Percentiles rank a stretch among this genome's conserved stretches.
These are phyloP conservation scores for Rhopalosiphum nymphaeae DNA, from an alignment of 2,888 invertebrate genomes.

Conservation along the genomic window DNA sequence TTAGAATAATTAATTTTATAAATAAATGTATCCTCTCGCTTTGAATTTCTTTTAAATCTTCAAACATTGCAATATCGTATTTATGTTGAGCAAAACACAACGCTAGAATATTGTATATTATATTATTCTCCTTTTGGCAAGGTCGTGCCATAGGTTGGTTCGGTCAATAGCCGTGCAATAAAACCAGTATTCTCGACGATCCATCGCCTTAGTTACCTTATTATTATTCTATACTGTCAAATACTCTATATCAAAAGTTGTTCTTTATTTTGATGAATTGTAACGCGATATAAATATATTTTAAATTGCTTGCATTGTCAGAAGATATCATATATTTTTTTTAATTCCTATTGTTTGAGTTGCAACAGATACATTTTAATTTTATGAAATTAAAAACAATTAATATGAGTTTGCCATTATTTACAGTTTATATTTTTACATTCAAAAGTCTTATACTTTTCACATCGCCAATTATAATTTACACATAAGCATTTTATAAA, in stretches of 20 bases:
- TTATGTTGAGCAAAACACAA: not conserved
- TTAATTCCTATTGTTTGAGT: not conserved
- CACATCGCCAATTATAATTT: too few species aligned
- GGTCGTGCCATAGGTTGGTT: conserved; percentile 37
- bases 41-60: not conserved
- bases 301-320: not conserved
- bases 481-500: not conserved
- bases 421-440: not conserved
- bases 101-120: not conserved
- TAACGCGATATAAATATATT: not conserved
- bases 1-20: not conserved
- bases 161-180: conserved; percentile 43
- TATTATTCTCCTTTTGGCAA: conserved; percentile 40
- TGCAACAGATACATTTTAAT: not conserved
- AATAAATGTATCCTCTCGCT: not conserved
- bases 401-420: not conserved
- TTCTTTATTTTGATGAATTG: not conserved
- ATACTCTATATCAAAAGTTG: not conserved
- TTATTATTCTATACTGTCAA: conserved; percentile 24
- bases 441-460: not conserved
- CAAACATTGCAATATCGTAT: not conserved
- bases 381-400: not conserved
- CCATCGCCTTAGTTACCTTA: not conserved
- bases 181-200: conserved; percentile 40
- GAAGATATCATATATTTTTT: not conserved